These are phyloP conservation scores for Protophormia terraenovae DNA, from an alignment of 2,888 invertebrate genomes.

Conservation along the genomic window DNA sequence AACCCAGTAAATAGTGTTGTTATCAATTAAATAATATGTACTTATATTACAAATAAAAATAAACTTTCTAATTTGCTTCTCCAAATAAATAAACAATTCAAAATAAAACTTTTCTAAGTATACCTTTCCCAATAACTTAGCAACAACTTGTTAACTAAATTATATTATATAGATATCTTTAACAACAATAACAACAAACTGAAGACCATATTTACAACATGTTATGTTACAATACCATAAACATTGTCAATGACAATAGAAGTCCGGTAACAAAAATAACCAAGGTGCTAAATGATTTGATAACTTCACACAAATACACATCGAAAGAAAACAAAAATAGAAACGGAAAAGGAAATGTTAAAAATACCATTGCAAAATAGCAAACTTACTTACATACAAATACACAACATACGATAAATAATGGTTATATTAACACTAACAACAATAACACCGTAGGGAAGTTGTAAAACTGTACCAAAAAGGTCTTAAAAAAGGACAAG, in stretches of 20 bases:
- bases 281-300: constrained; percentile 55
- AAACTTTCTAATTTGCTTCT: not conserved
- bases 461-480: not conserved
- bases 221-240: constrained; percentile 16
- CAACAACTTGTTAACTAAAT: constrained; percentile 43
- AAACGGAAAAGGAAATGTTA: constrained; percentile 12
- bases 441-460: constrained; percentile 8
- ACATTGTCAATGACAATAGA: constrained; percentile 51
- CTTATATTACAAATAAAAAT: not conserved
- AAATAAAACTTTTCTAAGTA: not conserved
- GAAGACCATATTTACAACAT: constrained; percentile 1
- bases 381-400: not conserved
- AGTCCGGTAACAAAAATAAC: constrained; percentile 39
- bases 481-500: not conserved
- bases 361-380: not conserved
- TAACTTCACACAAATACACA: constrained; percentile 9
- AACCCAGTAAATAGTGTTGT: too few species aligned
- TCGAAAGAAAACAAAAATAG: not conserved
- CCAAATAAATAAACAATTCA: not conserved
- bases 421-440: not conserved
- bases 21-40: too few species aligned
- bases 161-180: constrained; percentile 19
- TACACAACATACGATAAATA: constrained; percentile 1
- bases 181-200: constrained; percentile 39
- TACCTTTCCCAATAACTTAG: not conserved